These are phyloP conservation scores for Hypotaenidia okinawae DNA, from an alignment of 2,797 vertebrate species.

Conservation along the genomic window DNA sequence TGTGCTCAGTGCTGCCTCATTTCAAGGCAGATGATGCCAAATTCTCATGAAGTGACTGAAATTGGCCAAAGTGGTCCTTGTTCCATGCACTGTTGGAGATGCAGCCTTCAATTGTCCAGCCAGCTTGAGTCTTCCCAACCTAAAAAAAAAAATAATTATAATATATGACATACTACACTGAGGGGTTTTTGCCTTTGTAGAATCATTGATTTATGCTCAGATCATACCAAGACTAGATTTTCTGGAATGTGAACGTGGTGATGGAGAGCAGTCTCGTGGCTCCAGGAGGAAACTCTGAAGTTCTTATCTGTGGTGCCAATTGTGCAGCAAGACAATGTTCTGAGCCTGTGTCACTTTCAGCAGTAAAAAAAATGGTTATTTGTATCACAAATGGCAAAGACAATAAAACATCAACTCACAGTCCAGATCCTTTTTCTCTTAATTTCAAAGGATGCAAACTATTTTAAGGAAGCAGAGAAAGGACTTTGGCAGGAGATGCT, in stretches of 20 bases:
- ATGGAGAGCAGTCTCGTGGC: accelerated
- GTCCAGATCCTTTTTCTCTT: background rate
- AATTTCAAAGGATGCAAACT: background rate
- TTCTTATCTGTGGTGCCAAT: background rate
- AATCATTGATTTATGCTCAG: background rate
- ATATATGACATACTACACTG: background rate
- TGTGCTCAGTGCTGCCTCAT: background rate
- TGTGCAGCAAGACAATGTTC: background rate
- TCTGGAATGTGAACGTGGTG: background rate
- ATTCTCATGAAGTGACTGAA: background rate
- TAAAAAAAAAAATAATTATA: background rate
- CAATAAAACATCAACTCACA: background rate
- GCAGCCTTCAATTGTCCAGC: background rate
- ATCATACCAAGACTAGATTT: background rate
- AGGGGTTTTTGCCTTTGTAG: background rate
- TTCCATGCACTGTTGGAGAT: accelerated
- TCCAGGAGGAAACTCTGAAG: background rate
- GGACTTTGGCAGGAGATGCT: background rate
- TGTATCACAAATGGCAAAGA: background rate
- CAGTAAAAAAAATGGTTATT: background rate
- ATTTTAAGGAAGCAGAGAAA: background rate
- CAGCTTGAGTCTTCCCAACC: background rate
- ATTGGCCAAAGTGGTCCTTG: background rate
- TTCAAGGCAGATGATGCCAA: background rate
- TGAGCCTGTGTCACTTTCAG: background rate